Evolutionary conservation across 2,113 vertebrate species (phyloP).

Genomic region (Clarias macrocephalus): DNA sequence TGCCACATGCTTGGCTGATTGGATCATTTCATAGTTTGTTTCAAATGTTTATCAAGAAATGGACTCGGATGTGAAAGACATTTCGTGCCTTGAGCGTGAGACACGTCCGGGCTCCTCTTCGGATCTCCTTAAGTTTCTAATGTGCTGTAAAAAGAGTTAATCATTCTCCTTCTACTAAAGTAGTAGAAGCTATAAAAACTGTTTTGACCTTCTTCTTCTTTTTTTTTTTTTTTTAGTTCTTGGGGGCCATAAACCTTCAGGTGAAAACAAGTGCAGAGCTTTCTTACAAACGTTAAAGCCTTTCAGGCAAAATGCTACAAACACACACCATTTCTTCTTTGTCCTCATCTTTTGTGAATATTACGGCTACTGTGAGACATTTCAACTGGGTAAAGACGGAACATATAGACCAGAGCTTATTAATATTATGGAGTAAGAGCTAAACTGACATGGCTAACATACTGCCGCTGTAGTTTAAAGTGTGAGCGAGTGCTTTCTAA

Average conservation of each 20-base stretch:
- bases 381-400: not conserved
- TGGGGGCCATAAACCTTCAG: not conserved
- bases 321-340: not conserved
- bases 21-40: not conserved
- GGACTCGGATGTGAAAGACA: not conserved
- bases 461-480: not conserved
- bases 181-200: slow-evolving; percentile 46
- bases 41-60: not conserved
- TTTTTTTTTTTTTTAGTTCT: not conserved
- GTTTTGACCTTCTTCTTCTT: slow-evolving; percentile 15
- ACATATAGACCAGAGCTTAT: not conserved
- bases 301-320: not conserved
- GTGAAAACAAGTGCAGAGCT: not conserved
- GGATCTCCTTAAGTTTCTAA: not conserved
- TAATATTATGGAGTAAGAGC: not conserved
- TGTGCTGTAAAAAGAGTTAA: slow-evolving; percentile 46
- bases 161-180: slow-evolving; percentile 49
- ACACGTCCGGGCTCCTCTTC: not conserved
- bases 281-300: not conserved
- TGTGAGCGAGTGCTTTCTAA: not conserved
- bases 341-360: not conserved
- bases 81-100: too few relatives aligned
- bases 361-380: not conserved
- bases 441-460: not conserved
- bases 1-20: not conserved